Conservation (phyloP, 1,140 invertebrate species). For the Helicoverpa armigera region DNA sequence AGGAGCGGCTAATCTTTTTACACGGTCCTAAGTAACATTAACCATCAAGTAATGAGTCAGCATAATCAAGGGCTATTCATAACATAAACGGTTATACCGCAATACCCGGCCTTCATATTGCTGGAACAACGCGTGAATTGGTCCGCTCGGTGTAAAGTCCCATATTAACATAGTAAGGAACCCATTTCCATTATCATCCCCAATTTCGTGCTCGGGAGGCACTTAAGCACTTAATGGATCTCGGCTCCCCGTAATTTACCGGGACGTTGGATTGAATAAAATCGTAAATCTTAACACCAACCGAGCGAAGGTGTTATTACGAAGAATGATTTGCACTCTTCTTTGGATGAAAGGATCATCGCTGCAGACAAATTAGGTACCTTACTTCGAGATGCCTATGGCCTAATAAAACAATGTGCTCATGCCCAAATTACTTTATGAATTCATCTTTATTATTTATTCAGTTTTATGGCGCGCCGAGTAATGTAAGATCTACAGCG, state of each 20-base stretch:
- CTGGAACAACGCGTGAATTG: constrained; percentile 72
- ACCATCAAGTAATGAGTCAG: constrained; percentile 52
- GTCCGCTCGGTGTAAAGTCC: constrained; percentile 69
- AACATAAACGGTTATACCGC: constrained; percentile 61
- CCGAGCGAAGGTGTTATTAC: constrained; percentile 74
- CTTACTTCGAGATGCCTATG: constrained; percentile 6
- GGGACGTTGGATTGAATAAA: constrained; percentile 83
- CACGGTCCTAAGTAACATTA: constrained; percentile 32
- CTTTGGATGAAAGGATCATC: constrained; percentile 60
- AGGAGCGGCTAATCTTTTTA: constrained; percentile 29
- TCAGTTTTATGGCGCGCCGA: not conserved
- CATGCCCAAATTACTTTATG: constrained; percentile 35
- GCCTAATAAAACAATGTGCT: constrained; percentile 45
- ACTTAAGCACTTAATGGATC: constrained; percentile 84
- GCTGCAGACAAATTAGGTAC: constrained; percentile 38
- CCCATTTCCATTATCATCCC: constrained; percentile 84
- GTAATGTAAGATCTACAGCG: constrained; percentile 2
- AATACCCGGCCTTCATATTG: constrained; percentile 62
- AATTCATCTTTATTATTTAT: constrained; percentile 25
- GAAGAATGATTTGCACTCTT: constrained; percentile 72
- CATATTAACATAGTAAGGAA: constrained; percentile 82
- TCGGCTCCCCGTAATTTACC: constrained; percentile 80
- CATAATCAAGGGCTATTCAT: constrained; percentile 60
- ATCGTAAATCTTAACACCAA: constrained; percentile 82
- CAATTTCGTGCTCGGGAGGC: constrained; percentile 82